These are phyloP conservation scores for Seira sanloemensis DNA, from an alignment of 2,888 invertebrate species.

Conservation along the genomic window DNA sequence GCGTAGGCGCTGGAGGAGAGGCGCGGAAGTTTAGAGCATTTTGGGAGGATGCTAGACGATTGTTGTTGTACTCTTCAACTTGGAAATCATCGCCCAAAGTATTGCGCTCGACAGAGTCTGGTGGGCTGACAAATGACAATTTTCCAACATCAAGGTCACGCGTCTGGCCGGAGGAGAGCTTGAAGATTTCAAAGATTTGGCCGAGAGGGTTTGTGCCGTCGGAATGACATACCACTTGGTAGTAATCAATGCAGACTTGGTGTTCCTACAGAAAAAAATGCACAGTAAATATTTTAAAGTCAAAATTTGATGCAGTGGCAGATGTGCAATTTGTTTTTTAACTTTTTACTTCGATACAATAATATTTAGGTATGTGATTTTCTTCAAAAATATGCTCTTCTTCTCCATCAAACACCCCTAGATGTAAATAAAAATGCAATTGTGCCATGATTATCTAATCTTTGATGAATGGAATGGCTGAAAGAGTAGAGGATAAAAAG, in stretches of 20 bases:
- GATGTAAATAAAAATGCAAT: too few species aligned
- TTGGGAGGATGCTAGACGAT: constrained; percentile 66
- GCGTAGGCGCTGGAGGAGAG: constrained; percentile 27
- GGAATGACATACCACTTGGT: constrained; percentile 71
- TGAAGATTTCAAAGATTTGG: constrained; percentile 71
- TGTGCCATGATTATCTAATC: too few species aligned
- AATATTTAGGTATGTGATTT: too few species aligned
- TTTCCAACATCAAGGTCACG: constrained; percentile 63
- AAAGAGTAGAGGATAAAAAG: too few species aligned
- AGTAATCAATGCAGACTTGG: constrained; percentile 72
- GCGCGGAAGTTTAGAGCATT: constrained; percentile 63
- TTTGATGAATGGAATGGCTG: too few species aligned
- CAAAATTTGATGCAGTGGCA: too few species aligned
- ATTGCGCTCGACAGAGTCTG: constrained; percentile 70
- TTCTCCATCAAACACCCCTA: too few species aligned
- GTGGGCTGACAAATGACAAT: constrained; percentile 58
- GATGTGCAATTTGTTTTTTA: too few species aligned
- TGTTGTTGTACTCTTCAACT: constrained; percentile 73
- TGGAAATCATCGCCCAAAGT: constrained; percentile 73
- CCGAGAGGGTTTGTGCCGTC: constrained; percentile 70
- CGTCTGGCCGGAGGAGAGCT: constrained; percentile 63
- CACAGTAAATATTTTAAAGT: too few species aligned
- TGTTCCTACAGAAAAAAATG: constrained; percentile 65
- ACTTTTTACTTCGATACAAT: too few species aligned
- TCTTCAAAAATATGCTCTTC: too few species aligned